phyloP scores from a whole-genome alignment of 1,140 invertebrate species.

The Leguminivora glycinivorella region DNA sequence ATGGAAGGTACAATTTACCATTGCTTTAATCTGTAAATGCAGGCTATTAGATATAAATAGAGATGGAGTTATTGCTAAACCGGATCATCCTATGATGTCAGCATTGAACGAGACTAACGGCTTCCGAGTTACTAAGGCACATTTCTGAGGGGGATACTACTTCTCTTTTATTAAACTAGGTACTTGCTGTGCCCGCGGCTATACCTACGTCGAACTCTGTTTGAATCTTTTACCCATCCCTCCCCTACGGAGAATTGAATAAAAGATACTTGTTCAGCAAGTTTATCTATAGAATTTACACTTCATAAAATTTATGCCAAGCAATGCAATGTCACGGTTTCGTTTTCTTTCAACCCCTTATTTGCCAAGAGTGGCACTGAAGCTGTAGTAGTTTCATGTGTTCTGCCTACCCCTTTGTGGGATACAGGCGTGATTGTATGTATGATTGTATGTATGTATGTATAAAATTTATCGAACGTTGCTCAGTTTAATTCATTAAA shows the following conservation, averaged over 20 bases:
- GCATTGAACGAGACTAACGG: background rate
- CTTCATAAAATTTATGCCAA: too few species aligned
- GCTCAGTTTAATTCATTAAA: too few species aligned
- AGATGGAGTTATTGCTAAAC: slow-evolving; percentile 16
- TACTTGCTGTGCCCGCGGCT: background rate
- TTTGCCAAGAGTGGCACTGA: too few species aligned
- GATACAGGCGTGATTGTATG: too few species aligned
- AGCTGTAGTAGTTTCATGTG: too few species aligned
- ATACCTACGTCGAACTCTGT: background rate
- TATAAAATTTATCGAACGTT: too few species aligned
- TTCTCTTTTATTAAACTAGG: background rate
- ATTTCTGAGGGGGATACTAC: background rate
- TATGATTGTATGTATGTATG: too few species aligned
- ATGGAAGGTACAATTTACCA: slow-evolving; percentile 10
- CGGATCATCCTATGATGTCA: slow-evolving; percentile 21
- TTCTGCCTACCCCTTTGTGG: too few species aligned
- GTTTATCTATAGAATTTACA: too few species aligned
- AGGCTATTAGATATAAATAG: slow-evolving; percentile 17
- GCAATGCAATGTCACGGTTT: too few species aligned
- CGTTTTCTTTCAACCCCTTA: too few species aligned
- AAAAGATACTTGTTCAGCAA: too few species aligned
- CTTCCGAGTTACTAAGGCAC: background rate
- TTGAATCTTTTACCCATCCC: background rate
- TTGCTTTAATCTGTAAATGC: background rate
- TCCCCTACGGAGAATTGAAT: background rate